Evolutionary conservation across 1,140 invertebrate species (phyloP), one percentile per base, ranked within the genome.

Genomic region (Thereuonema tuberculata): DNA sequence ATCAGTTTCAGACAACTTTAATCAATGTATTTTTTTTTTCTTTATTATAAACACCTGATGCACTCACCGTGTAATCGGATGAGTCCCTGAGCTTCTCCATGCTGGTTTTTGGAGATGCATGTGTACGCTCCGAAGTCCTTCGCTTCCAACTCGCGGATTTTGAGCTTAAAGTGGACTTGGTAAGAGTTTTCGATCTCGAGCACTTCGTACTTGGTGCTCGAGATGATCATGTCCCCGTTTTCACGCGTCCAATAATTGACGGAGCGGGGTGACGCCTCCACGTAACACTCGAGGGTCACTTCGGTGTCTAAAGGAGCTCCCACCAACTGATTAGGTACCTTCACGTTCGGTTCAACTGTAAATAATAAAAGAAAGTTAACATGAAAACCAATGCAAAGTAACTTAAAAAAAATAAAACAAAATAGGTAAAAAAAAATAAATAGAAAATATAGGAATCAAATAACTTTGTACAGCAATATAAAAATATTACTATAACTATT

Each of bases 41-140:
- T n/a, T n/a, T n/a, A n/a, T n/a, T n/a, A n/a, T n/a, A n/a, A n/a
- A n/a, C n/a, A n/a, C n/a, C n/a, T n/a, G n/a, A n/a, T n/a, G n/a
- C n/a, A 17, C 25, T 83, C 75, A 94, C 92, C 89, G 72, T 93
- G 93, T 29, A 97, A 74, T 63, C 87, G 78, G 70, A 96, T 93
- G 61, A 81, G 84, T 71, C 88, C 89, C 68, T 92, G 87, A 25
- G 90, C 89, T 70, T 87, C 88, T 1, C 91, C 92, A 1, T 93
- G 76, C 1, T 86, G 87, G 76, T 95, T 97, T 67, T 93, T 91
- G 2, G 91, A 89, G 46, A 92, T 84, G 69, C 93, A 97, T 68
- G 88, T 79, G 75, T 94, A 94, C 0, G 82, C 82, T 20, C 91
- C 92, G 43, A 86, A 82, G 72, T 98, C 92, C 27, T 81, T 77